Base-by-base conservation (phyloP, 2,888 invertebrate genomes). In the Schrankia costaestrigalis region DNA sequence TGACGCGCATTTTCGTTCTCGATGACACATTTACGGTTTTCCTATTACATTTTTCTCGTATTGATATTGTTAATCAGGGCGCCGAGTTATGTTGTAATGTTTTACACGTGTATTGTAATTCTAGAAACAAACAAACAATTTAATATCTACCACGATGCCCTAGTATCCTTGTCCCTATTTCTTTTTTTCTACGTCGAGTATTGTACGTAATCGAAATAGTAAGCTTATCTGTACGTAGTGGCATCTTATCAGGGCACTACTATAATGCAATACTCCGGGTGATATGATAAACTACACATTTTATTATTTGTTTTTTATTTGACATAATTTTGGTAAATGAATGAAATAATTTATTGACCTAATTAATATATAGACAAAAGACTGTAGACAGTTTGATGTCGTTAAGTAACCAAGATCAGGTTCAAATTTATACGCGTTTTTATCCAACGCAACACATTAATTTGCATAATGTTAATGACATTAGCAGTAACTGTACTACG, bases 141-240 rank as follows among this genome's bases (percentile, higher is more conserved):
- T 67, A 60, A 71, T 71, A 73, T 70, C 67, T 72, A 63, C 59
- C 54, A 54, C 63, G 59, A 56, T n/a, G n/a, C n/a, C 55, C 70
- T 61, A 58, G 71, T 73, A 84, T 81, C 87, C 86, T 86, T 86
- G 86, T 68, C 82, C 86, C 79, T 75, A 78, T 85, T 85, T 81
- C 74, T 75, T 68, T 73, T 83, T 84, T 81, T 80, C 84, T 83
- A 75, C 69, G 70, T 58, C 55, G 68, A 74, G 71, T 72, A 67
- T 66, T 65, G 69, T 63, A 52, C 69, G 75, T 74, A 78, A 82
- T 78, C 78, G 71, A 69, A 84, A 85, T 86, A 81, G 65, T 65
- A 56, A 61, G 64, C 57, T 63, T 78, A 82, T 84, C 83, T 68
- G 50, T 25, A 49, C 62, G 61, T 60, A 63, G 70, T 68, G 63